These are phyloP conservation scores for Lordiphosa stackelbergi DNA, from an alignment of 1,140 invertebrate species.

Conservation along the genomic window DNA sequence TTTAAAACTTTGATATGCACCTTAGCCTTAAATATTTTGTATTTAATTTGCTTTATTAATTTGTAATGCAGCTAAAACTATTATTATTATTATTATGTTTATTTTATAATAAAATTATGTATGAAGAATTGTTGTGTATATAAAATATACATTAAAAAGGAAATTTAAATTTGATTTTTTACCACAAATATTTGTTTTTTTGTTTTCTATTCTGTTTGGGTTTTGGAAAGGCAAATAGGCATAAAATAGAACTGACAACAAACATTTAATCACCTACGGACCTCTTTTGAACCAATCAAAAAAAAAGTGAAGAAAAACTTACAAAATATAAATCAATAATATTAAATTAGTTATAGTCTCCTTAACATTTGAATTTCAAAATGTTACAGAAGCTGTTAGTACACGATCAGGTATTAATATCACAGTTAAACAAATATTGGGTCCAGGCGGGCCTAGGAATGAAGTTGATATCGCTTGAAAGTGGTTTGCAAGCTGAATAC, in stretches of 20 bases:
- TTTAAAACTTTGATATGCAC: slow-evolving; percentile 43
- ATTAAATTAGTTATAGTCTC: too few relatives aligned
- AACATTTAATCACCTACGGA: slow-evolving; percentile 4
- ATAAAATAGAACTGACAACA: background rate
- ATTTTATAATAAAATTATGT: slow-evolving; percentile 60
- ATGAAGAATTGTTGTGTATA: slow-evolving; percentile 70
- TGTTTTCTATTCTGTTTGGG: slow-evolving; percentile 20
- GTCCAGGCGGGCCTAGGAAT: too few relatives aligned
- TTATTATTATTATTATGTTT: slow-evolving; percentile 60
- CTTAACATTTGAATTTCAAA: too few relatives aligned
- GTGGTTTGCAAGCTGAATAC: too few relatives aligned
- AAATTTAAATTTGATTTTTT: slow-evolving; percentile 53
- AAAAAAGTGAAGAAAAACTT: background rate
- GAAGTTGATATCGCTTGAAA: too few relatives aligned
- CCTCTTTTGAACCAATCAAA: slow-evolving; percentile 21
- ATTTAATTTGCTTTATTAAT: slow-evolving; percentile 67
- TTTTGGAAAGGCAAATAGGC: background rate
- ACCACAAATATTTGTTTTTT: slow-evolving; percentile 24
- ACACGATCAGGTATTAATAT: too few relatives aligned
- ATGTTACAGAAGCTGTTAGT: too few relatives aligned
- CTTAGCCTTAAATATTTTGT: slow-evolving; percentile 21
- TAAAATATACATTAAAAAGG: slow-evolving; percentile 71
- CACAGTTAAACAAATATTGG: too few relatives aligned
- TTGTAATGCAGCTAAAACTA: slow-evolving; percentile 46
- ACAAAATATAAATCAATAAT: too few relatives aligned